Conservation (phyloP, 2,797 vertebrate genomes). For the Acrossocheilus fasciatus region DNA sequence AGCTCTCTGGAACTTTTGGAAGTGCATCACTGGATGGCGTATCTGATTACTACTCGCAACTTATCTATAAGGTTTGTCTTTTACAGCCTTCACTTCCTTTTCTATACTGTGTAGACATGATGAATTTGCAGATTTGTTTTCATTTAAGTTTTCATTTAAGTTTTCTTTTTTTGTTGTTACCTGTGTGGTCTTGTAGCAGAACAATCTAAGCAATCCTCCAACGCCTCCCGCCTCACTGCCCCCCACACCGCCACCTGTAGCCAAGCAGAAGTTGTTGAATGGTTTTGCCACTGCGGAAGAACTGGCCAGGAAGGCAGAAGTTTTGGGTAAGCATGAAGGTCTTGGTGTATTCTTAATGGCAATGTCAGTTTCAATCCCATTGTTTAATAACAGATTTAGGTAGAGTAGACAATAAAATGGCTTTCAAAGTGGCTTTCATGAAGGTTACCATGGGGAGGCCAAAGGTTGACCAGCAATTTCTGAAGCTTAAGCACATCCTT, state of each 20-base stretch:
- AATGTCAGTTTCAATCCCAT: background rate
- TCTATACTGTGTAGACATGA: background rate
- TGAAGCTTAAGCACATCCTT: background rate
- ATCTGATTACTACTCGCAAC: conserved; percentile 95
- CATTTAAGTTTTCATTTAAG: too few relatives aligned
- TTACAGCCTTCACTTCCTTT: background rate
- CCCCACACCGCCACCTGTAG: conserved; percentile 92
- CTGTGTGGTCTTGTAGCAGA: conserved; percentile 81
- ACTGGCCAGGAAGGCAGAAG: conserved; percentile 83
- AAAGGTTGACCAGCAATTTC: background rate
- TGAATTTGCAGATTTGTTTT: background rate
- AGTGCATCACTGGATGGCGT: conserved; percentile 91
- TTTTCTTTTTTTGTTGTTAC: background rate
- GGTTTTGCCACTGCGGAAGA: conserved; percentile 94
- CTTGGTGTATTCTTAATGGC: conserved; percentile 30
- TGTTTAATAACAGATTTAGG: background rate
- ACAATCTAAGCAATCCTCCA: conserved; percentile 97
- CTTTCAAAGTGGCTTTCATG: background rate
- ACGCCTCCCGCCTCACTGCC: conserved; percentile 97
- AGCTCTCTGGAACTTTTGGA: conserved; percentile 91
- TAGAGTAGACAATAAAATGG: background rate
- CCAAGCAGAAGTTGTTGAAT: conserved; percentile 93
- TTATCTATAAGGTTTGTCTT: conserved; percentile 90
- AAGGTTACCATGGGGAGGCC: background rate
- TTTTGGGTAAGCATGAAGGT: conserved; percentile 84